Base-by-base conservation (phyloP, 2,113 vertebrate genomes). In the Neolamprologus falcicula region DNA sequence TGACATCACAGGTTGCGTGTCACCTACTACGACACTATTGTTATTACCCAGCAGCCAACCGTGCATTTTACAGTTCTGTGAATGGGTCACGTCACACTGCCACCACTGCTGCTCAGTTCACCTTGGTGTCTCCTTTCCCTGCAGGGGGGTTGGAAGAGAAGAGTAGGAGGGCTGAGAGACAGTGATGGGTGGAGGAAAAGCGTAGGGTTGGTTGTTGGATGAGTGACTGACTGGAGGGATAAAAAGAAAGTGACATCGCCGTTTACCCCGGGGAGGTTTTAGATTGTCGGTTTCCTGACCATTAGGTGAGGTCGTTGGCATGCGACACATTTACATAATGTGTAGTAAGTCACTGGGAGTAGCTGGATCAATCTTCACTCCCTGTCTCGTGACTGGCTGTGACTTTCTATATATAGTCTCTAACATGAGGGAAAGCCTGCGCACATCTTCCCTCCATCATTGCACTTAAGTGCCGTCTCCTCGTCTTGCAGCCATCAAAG, bases 101-200 rank as follows among this genome's bases (percentile, higher is more conserved):
- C 11, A n/a, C 7, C 45, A n/a, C 66, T 80, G 61, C 87, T 85
- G 87, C 73, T 83, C 59, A 4, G 16, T 35, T 94, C 89, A 86
- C 90, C 90, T 94, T 91, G 86, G 63, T 4, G 9, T 40, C 83
- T 88, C 90, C 83, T 92, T 91, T 55, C 82, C 71, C 82, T 82
- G 82, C 61, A 57, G 53, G 80, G 16, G 7, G 87, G 50, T 16
- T 24, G 47, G 66, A 55, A 40, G 55, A 50, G 24, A 71, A 53
- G 31, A 63, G 21, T 28, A 26, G 50, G 59, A 66, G 82, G 5
- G 28, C 45, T 8, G 9, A 85, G 53, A 31, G 8, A 42, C 57
- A 21, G 63, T 24, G 85, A 57, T 17, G 80, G 40, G 26, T 71
- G 31, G 33, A 57, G 13, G n/a, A 61, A 66, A 45, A n/a, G 26